A percentile compares a stretch with the other conserved stretches of the same genome.
These are phyloP conservation scores for Accipiter cooperii DNA, from an alignment of 2,113 vertebrate species.

Conservation along the genomic window DNA sequence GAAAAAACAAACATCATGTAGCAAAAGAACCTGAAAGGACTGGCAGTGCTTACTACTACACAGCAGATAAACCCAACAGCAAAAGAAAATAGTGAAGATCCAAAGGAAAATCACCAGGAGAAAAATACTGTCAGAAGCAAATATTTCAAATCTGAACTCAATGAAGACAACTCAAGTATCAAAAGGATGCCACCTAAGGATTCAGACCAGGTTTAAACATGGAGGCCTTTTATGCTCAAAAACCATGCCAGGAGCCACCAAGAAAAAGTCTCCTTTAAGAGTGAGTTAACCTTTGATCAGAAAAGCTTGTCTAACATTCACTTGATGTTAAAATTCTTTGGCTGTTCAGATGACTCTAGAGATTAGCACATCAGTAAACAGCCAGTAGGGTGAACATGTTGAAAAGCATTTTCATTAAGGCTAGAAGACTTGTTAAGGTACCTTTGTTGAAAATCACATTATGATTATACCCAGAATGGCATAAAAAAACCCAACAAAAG, in stretches of 20 bases:
- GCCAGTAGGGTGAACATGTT: neutral
- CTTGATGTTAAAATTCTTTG: neutral
- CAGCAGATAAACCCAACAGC: neutral
- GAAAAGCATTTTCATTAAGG: neutral
- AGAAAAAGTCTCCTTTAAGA: neutral
- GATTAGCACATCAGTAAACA: neutral
- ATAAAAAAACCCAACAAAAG: too few relatives aligned
- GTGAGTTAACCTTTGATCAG: neutral
- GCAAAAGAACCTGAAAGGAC: neutral
- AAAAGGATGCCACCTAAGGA: neutral
- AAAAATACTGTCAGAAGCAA: neutral
- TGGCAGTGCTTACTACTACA: neutral
- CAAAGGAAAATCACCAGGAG: neutral
- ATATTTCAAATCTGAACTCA: neutral
- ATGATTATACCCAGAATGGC: neutral
- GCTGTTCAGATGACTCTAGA: neutral
- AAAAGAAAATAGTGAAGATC: neutral
- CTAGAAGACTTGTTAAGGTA: neutral
- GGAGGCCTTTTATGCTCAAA: neutral
- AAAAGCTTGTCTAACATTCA: neutral
- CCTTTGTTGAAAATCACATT: neutral
- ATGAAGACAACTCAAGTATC: neutral
- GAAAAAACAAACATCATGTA: neutral
- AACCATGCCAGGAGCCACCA: neutral
- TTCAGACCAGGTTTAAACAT: neutral